Conservation (phyloP, 2,888 invertebrate genomes). For the Tromatobia lineatoria region DNA sequence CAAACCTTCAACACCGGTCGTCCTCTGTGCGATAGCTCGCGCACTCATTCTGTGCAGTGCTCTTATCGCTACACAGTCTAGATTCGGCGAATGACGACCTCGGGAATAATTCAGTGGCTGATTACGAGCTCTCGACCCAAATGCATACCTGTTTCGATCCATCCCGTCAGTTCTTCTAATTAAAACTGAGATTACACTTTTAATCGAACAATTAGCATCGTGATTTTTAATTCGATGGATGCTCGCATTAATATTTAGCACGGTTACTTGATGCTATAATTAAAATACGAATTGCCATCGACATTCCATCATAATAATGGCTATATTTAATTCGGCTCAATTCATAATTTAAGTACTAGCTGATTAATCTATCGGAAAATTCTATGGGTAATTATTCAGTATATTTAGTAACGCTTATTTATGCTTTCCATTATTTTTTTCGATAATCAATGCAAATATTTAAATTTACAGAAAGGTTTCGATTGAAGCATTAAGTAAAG, state of each 20-base stretch:
- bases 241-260: not conserved
- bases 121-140: constrained; percentile 36
- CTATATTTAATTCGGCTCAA: not conserved
- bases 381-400: not conserved
- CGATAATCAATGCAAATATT: not conserved
- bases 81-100: constrained; percentile 42
- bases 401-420: not conserved
- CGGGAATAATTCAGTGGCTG: constrained; percentile 39
- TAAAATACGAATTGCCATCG: not conserved
- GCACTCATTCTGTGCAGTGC: not conserved
- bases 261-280: not conserved
- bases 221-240: not conserved
- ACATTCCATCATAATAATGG: not conserved
- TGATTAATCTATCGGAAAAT: not conserved
- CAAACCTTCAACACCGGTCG: constrained; percentile 26
- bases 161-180: not conserved
- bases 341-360: not conserved
- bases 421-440: not conserved
- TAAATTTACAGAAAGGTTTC: not conserved
- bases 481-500: not conserved
- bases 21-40: constrained; percentile 23
- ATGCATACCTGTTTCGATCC: constrained; percentile 20
- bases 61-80: constrained; percentile 32
- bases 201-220: not conserved
- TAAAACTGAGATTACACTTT: constrained; percentile 6